phyloP scores from a whole-genome alignment of 92 coral and sea anemone genomes.

The Ricordea florida region DNA sequence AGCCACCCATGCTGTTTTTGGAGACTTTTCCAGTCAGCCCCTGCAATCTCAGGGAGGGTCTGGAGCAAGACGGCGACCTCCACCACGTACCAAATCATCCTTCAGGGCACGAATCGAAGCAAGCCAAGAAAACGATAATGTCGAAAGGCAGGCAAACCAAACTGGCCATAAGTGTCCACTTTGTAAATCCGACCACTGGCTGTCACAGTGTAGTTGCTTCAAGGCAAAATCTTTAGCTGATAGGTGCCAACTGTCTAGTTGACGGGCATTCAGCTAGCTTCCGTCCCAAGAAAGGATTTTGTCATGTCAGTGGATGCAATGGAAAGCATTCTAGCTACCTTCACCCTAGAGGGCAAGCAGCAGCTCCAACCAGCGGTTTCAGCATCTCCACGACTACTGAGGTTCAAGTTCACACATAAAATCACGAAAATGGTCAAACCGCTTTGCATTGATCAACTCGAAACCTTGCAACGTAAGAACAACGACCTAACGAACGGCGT shows the following conservation, averaged over 20 bases:
- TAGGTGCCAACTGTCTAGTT: conserved; percentile 59
- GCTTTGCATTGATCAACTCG: too few relatives aligned
- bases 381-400: not conserved
- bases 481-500: too few relatives aligned
- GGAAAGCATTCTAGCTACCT: conserved; percentile 67
- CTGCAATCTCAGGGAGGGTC: not conserved
- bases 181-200: conserved; percentile 58
- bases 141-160: not conserved
- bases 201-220: conserved; percentile 55
- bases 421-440: not conserved
- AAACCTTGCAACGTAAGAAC: too few relatives aligned
- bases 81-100: not conserved
- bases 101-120: not conserved
- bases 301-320: conserved; percentile 62
- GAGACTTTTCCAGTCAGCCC: conserved; percentile 21
- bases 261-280: conserved; percentile 39
- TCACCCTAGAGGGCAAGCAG: conserved; percentile 32
- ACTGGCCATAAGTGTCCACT: conserved; percentile 18
- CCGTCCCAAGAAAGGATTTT: conserved; percentile 54
- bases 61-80: not conserved
- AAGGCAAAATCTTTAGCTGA: conserved; percentile 44
- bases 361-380: not conserved
- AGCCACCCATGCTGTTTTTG: conserved; percentile 49
- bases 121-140: not conserved
- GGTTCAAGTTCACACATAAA: not conserved